These are phyloP conservation scores for Corythoichthys haematopterus DNA, from an alignment of 2,113 vertebrate genomes.

Conservation along the genomic window DNA sequence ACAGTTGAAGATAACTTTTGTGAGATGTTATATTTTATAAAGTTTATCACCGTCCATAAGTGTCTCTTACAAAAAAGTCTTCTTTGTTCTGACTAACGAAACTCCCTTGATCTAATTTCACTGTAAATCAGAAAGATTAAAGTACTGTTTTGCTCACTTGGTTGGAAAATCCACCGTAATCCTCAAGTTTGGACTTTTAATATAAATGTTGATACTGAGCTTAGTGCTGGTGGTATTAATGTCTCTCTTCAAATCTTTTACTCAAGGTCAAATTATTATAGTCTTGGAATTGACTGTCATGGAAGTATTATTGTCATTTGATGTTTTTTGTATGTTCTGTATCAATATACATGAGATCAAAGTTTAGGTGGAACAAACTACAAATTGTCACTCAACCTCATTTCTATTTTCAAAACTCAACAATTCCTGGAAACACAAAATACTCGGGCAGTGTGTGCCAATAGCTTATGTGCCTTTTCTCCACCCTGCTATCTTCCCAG, in stretches of 20 bases:
- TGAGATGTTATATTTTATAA: background rate
- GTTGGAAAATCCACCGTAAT: conserved; percentile 37
- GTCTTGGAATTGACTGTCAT: background rate
- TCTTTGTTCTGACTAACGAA: conserved; percentile 16
- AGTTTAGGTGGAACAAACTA: conserved; percentile 35
- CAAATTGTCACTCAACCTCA: conserved; percentile 32
- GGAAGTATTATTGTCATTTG: background rate
- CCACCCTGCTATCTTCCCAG: conserved; percentile 1
- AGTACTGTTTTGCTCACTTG: conserved; percentile 28
- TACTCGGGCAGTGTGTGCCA: conserved; percentile 17
- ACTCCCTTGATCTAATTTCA: conserved; percentile 30
- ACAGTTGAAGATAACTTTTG: background rate
- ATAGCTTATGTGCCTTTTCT: conserved; percentile 26
- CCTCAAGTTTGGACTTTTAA: conserved; percentile 25
- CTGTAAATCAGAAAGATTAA: conserved; percentile 39
- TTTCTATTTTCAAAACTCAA: conserved; percentile 46
- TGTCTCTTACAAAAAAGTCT: conserved; percentile 6
- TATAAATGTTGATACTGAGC: conserved; percentile 6
- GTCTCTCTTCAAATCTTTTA: background rate
- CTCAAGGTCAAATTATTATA: background rate
- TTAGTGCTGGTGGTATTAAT: conserved; percentile 3
- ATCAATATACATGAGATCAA: background rate
- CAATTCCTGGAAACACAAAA: conserved; percentile 48
- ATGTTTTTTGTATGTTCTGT: background rate
- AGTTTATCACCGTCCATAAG: background rate